Percentiles rank a stretch among this genome's conserved stretches.
These are phyloP conservation scores for Acanthosoma haemorrhoidale DNA, from an alignment of 2,888 invertebrate species.

Conservation along the genomic window DNA sequence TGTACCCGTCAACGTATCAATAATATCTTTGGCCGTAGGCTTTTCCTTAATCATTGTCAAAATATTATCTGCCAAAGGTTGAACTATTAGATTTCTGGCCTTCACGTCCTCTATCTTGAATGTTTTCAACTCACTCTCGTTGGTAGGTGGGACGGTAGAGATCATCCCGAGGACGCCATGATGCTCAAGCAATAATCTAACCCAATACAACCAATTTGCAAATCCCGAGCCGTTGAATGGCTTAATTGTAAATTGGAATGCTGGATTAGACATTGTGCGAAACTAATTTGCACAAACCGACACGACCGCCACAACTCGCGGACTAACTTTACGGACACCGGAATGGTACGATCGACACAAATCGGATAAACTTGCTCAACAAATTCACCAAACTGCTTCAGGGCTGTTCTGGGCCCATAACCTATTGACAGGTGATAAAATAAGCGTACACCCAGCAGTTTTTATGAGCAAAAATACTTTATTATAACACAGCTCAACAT, in stretches of 20 bases:
- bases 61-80: not conserved
- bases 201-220: not conserved
- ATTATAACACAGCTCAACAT: too few species aligned
- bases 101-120: not conserved
- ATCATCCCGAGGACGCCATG: not conserved
- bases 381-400: not conserved
- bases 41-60: not conserved
- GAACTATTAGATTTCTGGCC: not conserved
- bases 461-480: too few species aligned
- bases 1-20: not conserved
- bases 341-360: not conserved
- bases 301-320: not conserved
- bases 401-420: not conserved
- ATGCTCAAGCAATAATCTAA: not conserved
- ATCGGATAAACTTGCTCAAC: not conserved
- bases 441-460: too few species aligned
- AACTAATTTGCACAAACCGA: not conserved
- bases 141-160: not conserved
- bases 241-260: not conserved
- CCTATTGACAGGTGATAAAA: not conserved
- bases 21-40: not conserved
- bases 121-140: not conserved
- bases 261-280: not conserved
- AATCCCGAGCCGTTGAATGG: not conserved
- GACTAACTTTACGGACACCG: not conserved